Conservation (phyloP, 2,888 invertebrate species). For the Eupithecia inturbata region DNA sequence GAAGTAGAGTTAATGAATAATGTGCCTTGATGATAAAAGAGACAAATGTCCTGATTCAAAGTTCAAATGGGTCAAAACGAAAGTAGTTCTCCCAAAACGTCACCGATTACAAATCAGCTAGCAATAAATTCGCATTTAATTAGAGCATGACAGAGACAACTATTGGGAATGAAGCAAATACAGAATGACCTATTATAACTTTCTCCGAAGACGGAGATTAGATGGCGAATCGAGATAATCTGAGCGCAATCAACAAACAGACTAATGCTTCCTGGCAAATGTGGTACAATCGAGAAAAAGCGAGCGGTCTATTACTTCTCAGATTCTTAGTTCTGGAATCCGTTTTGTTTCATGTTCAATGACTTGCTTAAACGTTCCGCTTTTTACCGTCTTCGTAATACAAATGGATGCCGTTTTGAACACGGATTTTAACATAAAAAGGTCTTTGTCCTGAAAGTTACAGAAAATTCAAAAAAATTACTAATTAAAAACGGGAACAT, state of each 20-base stretch:
- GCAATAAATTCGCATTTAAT: constrained; percentile 34
- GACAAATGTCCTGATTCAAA: neutral
- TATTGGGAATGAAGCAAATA: constrained; percentile 41
- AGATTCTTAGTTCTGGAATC: constrained; percentile 42
- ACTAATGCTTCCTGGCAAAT: constrained; percentile 67
- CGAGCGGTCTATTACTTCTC: constrained; percentile 57
- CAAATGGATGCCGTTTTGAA: constrained; percentile 17
- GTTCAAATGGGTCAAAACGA: constrained; percentile 15
- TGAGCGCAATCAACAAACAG: constrained; percentile 70
- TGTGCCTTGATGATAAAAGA: neutral
- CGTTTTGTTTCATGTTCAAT: constrained; percentile 1
- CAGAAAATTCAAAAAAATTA: constrained; percentile 38
- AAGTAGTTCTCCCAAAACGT: constrained; percentile 32
- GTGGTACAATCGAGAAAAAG: constrained; percentile 61
- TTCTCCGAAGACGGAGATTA: constrained; percentile 72
- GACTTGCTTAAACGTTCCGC: constrained; percentile 10
- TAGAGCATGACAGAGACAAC: constrained; percentile 39
- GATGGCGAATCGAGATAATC: constrained; percentile 65
- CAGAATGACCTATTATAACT: constrained; percentile 58
- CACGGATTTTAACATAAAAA: constrained; percentile 28
- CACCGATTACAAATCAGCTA: constrained; percentile 33
- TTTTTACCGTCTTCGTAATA: constrained; percentile 17
- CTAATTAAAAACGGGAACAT: constrained; percentile 39
- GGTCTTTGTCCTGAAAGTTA: constrained; percentile 45
- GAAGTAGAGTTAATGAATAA: neutral